Conservation (phyloP, 2,888 invertebrate genomes). For the Lasioglossum oenotherae region DNA sequence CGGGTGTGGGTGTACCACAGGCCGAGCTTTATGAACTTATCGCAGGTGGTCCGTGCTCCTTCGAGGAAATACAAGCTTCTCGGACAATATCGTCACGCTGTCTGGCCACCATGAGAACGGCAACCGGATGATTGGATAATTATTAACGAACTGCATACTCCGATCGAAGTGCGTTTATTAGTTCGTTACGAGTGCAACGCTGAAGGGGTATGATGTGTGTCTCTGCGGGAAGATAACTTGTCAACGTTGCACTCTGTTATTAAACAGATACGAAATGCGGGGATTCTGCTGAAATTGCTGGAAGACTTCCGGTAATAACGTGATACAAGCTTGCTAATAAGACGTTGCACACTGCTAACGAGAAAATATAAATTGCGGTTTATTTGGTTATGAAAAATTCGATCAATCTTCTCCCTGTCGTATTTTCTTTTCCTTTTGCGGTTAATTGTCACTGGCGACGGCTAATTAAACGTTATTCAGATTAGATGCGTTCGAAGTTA, state of each 20-base stretch:
- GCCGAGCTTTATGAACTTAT: conserved; percentile 66
- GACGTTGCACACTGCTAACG: background rate
- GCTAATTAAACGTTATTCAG: background rate
- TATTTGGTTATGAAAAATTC: background rate
- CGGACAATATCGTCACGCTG: conserved; percentile 11
- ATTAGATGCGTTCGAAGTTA: background rate
- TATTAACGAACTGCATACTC: conserved; percentile 35
- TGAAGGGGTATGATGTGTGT: conserved; percentile 23
- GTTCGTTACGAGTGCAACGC: conserved; percentile 33
- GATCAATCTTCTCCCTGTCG: background rate
- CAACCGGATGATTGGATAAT: conserved; percentile 39
- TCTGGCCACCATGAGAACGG: conserved; percentile 10
- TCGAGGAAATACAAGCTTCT: conserved; percentile 23
- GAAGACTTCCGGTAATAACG: background rate
- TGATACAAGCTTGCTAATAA: background rate
- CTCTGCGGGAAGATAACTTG: background rate
- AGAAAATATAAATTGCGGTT: background rate
- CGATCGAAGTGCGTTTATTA: conserved; percentile 34
- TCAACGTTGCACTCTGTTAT: conserved; percentile 17
- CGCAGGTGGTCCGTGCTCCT: conserved; percentile 51
- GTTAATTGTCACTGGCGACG: background rate
- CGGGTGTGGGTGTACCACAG: conserved; percentile 68
- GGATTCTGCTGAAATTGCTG: background rate
- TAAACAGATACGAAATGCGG: background rate
- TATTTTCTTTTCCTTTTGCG: background rate